Percentiles rank a stretch among this genome's conserved stretches.
Conservation (phyloP, 1,140 invertebrate species). For the Drosophila elegans region DNA sequence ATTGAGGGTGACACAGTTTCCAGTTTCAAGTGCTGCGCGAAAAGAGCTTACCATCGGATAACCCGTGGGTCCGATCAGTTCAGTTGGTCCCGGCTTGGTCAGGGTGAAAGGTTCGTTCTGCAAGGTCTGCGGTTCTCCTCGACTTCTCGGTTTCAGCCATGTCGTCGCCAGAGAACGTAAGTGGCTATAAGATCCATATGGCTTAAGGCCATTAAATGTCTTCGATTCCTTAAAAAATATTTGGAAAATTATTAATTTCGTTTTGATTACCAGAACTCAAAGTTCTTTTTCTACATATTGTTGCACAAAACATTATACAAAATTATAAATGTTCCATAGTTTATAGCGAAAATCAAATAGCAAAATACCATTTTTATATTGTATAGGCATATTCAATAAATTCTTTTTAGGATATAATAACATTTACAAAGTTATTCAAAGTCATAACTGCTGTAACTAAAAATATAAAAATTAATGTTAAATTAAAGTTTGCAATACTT, state of each 20-base stretch:
- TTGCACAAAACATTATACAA: too few species aligned
- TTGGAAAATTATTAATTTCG: not conserved
- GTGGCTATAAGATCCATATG: not conserved
- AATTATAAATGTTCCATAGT: too few species aligned
- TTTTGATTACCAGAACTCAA: not conserved
- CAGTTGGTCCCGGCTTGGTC: constrained; percentile 41
- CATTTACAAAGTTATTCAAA: too few species aligned
- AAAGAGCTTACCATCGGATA: constrained; percentile 15
- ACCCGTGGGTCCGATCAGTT: constrained; percentile 21
- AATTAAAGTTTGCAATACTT: too few species aligned
- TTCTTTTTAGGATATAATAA: too few species aligned
- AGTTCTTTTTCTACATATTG: not conserved
- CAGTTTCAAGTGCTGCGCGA: constrained; percentile 31
- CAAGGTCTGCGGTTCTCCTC: constrained; percentile 16
- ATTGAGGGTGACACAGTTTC: constrained; percentile 67
- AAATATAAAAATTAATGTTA: too few species aligned
- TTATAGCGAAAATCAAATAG: too few species aligned
- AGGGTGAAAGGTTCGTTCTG: constrained; percentile 44
- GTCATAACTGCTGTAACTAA: too few species aligned
- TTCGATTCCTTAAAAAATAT: not conserved
- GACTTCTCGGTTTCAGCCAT: constrained; percentile 1
- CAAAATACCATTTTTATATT: too few species aligned
- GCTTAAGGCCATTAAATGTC: not conserved
- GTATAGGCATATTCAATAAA: too few species aligned
- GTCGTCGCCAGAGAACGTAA: constrained; percentile 30